Evolutionary conservation across 2,113 vertebrate genomes (phyloP).

Genomic region (Lophius piscatorius): DNA sequence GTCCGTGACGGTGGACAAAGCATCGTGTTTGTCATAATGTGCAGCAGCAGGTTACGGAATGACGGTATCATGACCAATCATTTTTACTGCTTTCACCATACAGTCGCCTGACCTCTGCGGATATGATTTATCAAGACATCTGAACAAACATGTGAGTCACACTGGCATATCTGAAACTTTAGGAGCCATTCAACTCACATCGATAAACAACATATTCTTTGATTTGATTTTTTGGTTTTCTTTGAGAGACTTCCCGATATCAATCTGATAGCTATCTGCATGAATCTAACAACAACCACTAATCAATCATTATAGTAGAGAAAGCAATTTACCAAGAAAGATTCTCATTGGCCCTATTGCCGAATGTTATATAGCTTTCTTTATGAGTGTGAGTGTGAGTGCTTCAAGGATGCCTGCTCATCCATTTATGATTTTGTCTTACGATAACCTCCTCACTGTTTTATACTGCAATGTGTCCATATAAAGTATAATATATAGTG

Average conservation of each 20-base stretch:
- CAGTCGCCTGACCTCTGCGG: constrained; percentile 39
- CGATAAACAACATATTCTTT: constrained; percentile 45
- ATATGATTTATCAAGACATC: constrained; percentile 66
- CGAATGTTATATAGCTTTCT: too few species aligned
- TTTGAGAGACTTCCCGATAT: constrained; percentile 3
- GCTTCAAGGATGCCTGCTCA: constrained; percentile 1
- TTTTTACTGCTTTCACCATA: constrained; percentile 48
- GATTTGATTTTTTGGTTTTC: neutral
- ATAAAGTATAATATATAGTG: too few species aligned
- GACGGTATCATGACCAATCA: constrained; percentile 59
- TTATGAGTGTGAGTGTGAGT: too few species aligned
- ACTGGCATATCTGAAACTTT: constrained; percentile 26
- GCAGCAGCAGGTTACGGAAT: constrained; percentile 49
- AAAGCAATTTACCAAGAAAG: too few species aligned
- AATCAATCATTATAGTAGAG: too few species aligned
- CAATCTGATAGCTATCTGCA: neutral
- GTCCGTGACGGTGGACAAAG: constrained; percentile 17
- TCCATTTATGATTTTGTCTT: too few species aligned
- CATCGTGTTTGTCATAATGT: constrained; percentile 32
- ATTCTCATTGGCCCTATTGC: too few species aligned
- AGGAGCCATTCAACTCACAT: neutral
- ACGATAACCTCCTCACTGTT: too few species aligned
- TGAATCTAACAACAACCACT: neutral
- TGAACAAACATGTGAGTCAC: constrained; percentile 67
- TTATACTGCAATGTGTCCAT: too few species aligned